phyloP scores from a whole-genome alignment of 2,888 invertebrate genomes.

The Notodonta ziczac region DNA sequence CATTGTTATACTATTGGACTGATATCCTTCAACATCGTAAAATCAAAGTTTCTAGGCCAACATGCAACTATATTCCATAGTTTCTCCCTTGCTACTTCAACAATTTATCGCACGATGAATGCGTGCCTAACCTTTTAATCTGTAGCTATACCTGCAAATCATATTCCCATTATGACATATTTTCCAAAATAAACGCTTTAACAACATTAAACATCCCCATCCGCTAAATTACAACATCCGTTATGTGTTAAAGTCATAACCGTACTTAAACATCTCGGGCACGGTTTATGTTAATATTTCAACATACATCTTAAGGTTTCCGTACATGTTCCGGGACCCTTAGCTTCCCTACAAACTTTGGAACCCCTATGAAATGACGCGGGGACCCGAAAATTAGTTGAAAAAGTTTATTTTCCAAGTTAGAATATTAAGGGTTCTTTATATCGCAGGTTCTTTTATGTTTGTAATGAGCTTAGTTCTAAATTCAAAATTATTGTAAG shows the following conservation, averaged over 20 bases:
- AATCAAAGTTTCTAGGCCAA: too few species aligned
- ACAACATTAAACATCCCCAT: slow-evolving; percentile 39
- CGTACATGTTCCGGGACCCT: slow-evolving; percentile 7
- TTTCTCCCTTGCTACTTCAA: neutral
- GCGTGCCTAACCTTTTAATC: neutral
- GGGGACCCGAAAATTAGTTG: neutral
- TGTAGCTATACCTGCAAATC: neutral
- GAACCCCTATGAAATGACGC: neutral
- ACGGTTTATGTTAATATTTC: slow-evolving; percentile 15
- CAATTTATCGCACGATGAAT: neutral
- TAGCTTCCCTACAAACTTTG: slow-evolving; percentile 14
- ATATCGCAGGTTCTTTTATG: neutral
- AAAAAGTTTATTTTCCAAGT: neutral
- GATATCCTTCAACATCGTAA: too few species aligned
- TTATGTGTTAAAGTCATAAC: slow-evolving; percentile 26
- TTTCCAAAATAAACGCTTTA: slow-evolving; percentile 30
- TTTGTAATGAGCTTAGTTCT: neutral
- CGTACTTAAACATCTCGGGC: slow-evolving; percentile 30
- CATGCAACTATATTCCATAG: too few species aligned
- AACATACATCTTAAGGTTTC: slow-evolving; percentile 10
- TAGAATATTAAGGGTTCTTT: neutral
- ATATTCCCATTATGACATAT: slow-evolving; percentile 4
- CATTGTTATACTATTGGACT: too few species aligned
- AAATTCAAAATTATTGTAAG: neutral
- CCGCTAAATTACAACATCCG: slow-evolving; percentile 31